Evolutionary conservation across 2,797 vertebrate genomes (phyloP), one percentile per base, ranked within the genome.

Genomic region (Masticophis lateralis): DNA sequence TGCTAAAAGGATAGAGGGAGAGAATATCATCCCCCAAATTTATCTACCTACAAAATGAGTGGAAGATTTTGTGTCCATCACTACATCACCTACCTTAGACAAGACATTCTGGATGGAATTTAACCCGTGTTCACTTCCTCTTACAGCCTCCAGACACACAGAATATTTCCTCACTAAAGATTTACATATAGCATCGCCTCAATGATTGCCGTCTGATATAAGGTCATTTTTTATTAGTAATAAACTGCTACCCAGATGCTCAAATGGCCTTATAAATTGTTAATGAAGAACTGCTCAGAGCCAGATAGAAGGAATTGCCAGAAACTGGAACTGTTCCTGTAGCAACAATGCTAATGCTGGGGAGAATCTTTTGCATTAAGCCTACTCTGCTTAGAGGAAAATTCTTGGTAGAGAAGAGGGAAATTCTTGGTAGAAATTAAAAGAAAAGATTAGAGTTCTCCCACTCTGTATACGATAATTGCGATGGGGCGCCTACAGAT

Each of bases 201-300:
- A 20, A 20, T 74, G 16, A 74, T 37, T 74, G 32, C 32, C 3
- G 1, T 37, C n/a, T 74, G 16, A 37, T 74, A 74, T 37, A 74
- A 74, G 69, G 32, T 37, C 32, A 74, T 37, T 43, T 32, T 74
- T 37, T 37, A 74, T 74, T 74, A 74, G 32, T 74, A 37, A 74
- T 74, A 74, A 37, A 74, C 32, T 74, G 69, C 69, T 74, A 37
- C 32, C 69, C 69, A 88, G 47, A 55, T 57, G 47, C 47, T 88
- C 53, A 88, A 88, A 88, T 88, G n/a, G 25, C 86, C 28, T 88
- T 55, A 55, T 53, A 51, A 88, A 55, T 53, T 88, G n/a, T 51
- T 32, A 88, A 53, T 88, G 47, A 55, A 88, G n/a, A 88, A 88
- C n/a, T 59, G 92, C 94, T 87, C 83, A 92, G 57, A 89, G 27